phyloP scores from a whole-genome alignment of 2,888 invertebrate genomes.

The Candidula unifasciata region DNA sequence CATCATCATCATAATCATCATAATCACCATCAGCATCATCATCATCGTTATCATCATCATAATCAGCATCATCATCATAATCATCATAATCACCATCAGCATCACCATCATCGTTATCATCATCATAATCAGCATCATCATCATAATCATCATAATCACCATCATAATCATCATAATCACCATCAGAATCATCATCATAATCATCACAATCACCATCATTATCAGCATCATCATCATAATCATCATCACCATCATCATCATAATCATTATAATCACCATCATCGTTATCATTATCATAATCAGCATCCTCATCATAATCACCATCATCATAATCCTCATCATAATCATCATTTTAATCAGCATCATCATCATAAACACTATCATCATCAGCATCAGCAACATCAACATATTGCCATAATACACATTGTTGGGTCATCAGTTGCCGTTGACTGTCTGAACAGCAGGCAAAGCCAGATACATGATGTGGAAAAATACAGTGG shows the following conservation, averaged over 20 bases:
- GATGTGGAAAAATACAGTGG: too few relatives aligned
- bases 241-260: background rate
- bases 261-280: background rate
- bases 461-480: too few relatives aligned
- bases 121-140: background rate
- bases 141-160: background rate
- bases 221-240: background rate
- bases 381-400: too few relatives aligned
- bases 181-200: background rate
- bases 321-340: background rate
- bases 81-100: background rate
- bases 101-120: background rate
- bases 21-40: background rate
- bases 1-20: background rate
- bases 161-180: background rate
- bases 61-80: background rate
- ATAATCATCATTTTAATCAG: background rate
- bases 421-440: too few relatives aligned
- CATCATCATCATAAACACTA: too few relatives aligned
- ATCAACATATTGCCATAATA: too few relatives aligned
- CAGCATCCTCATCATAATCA: background rate
- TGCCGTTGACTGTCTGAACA: too few relatives aligned
- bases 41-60: background rate
- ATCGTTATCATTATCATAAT: background rate
- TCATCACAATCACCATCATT: background rate